Evolutionary conservation across 2,888 invertebrate genomes (phyloP), one percentile per base, ranked within the genome.

Genomic region (Exephanes ischioxanthus): DNA sequence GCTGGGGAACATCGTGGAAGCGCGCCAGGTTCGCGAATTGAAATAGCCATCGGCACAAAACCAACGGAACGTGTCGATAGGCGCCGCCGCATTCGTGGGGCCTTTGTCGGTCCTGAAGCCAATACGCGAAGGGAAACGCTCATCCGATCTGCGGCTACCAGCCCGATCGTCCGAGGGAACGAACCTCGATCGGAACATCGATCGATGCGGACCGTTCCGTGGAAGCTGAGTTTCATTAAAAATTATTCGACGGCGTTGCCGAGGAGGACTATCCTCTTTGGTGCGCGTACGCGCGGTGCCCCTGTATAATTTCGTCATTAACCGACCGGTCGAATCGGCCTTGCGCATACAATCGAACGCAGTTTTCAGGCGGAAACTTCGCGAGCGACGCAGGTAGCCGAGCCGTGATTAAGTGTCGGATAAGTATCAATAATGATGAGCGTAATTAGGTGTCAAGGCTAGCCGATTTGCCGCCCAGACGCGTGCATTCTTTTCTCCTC

Each of bases 51-150:
- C 77, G 72, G 71, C 67, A 75, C 86, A 86, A 88, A 88, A 88
- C 85, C 85, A 77, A 81, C 80, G 85, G 87, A 86, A 87, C 88
- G 86, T 87, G 88, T 88, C 84, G 88, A 88, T 88, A 86, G 84
- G 86, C 88, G 82, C 81, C 84, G 87, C 66, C 61, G 71, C 77
- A 80, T 83, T 80, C 71, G 78, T 33, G 71, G 73, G 72, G 72
- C 83, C 87, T 88, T 89, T 88, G 88, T 87, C 87, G 86, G 87
- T 51, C 61, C 61, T 30, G n/a, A 11, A 68, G 71, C 67, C 67
- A 61, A 61, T 85, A 41, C 22, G 67, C 41, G 66, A 70, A 55
- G 58, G 53, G 55, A 75, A 78, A 68, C 63, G 84, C 58, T n/a
- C 51, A 53, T 53, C 71, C 22, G 51, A 41, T 37, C 30, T 19